phyloP scores from a whole-genome alignment of 2,888 invertebrate species.

The Nowickia ferox region DNA sequence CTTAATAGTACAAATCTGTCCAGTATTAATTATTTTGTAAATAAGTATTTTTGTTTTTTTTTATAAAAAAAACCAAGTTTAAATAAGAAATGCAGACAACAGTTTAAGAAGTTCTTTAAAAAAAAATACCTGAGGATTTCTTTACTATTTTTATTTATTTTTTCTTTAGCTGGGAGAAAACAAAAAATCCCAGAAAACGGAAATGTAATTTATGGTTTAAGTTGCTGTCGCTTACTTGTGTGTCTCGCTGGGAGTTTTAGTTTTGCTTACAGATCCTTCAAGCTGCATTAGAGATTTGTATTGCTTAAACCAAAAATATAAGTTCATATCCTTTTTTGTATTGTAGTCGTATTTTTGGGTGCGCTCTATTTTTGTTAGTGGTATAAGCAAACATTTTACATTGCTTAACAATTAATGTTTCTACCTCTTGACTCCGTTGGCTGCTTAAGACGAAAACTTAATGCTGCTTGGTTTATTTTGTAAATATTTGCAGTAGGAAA shows the following conservation, averaged over 20 bases:
- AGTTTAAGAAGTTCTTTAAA: slow-evolving; percentile 3
- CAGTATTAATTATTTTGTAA: slow-evolving; percentile 69
- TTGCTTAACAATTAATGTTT: slow-evolving; percentile 65
- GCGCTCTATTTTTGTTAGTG: slow-evolving; percentile 11
- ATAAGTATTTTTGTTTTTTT: slow-evolving; percentile 43
- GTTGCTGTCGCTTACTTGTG: slow-evolving; percentile 57
- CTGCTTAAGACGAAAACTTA: slow-evolving; percentile 25
- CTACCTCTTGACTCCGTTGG: slow-evolving; percentile 23
- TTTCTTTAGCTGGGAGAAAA: neutral
- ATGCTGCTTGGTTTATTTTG: slow-evolving; percentile 24
- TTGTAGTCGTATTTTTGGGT: slow-evolving; percentile 11
- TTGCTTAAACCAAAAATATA: neutral
- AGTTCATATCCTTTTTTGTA: neutral
- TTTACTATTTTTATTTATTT: neutral
- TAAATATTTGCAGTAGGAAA: slow-evolving; percentile 46
- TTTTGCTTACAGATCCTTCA: slow-evolving; percentile 26
- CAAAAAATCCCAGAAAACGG: slow-evolving; percentile 14
- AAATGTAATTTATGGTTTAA: slow-evolving; percentile 66
- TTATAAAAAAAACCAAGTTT: neutral
- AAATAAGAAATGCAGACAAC: neutral
- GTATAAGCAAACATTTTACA: slow-evolving; percentile 45
- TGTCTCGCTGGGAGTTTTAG: slow-evolving; percentile 9
- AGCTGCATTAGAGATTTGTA: slow-evolving; percentile 1
- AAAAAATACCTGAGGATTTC: neutral
- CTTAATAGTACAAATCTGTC: slow-evolving; percentile 49